phyloP scores from a whole-genome alignment of 2,113 vertebrate species.

The Manacus vitellinus region DNA sequence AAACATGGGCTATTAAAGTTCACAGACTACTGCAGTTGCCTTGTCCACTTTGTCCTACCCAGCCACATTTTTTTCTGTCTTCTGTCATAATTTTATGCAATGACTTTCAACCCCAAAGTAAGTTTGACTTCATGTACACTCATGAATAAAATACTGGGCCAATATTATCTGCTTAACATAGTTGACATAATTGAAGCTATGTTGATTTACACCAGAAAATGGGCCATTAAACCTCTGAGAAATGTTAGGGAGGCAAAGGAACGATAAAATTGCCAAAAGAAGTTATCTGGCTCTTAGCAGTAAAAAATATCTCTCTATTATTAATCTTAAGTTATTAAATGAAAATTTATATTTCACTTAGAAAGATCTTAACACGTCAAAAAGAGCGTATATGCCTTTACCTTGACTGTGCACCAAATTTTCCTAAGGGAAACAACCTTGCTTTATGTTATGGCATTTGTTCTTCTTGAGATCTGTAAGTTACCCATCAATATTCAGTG shows the following conservation, averaged over 20 bases:
- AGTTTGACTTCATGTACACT: not conserved
- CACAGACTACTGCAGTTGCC: fast-evolving
- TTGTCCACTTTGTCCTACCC: not conserved
- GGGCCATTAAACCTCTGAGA: not conserved
- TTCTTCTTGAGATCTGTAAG: not conserved
- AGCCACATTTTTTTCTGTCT: not conserved
- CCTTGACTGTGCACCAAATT: not conserved
- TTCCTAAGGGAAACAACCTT: not conserved
- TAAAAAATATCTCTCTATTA: not conserved
- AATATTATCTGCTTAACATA: not conserved
- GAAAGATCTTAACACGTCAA: not conserved
- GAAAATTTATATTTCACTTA: not conserved
- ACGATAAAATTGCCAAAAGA: not conserved
- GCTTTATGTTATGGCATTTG: not conserved
- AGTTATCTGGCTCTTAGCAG: not conserved
- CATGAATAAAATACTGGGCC: not conserved
- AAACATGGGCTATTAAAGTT: not conserved
- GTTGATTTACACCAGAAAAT: not conserved
- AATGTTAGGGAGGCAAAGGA: not conserved
- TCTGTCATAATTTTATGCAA: not conserved
- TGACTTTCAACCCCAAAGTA: not conserved
- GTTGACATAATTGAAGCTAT: not conserved
- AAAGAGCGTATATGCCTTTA: not conserved
- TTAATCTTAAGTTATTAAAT: not conserved
- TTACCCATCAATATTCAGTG: not conserved